A percentile compares a stretch with the other conserved stretches of the same genome.
phyloP scores from a whole-genome alignment of 2,888 invertebrate genomes.

The Drosophila antonietae region DNA sequence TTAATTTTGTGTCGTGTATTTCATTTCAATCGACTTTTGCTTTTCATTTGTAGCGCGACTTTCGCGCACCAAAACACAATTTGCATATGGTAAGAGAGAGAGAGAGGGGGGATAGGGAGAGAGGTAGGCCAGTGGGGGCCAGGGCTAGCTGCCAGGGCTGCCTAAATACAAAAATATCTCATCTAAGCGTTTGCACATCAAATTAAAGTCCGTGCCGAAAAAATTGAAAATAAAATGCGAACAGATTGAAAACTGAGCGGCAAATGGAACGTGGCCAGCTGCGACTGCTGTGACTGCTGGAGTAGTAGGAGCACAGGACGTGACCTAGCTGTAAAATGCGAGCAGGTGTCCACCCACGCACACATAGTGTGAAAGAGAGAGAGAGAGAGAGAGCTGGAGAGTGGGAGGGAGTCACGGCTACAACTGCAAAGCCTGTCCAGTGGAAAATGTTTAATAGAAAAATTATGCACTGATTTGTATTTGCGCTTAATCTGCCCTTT shows the following conservation, averaged over 20 bases:
- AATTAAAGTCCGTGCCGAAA: slow-evolving; percentile 62
- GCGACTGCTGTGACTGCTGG: slow-evolving; percentile 3
- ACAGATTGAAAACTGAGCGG: slow-evolving; percentile 75
- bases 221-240: slow-evolving; percentile 77
- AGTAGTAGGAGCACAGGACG: slow-evolving; percentile 26
- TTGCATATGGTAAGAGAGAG: slow-evolving; percentile 58
- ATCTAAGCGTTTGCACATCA: slow-evolving; percentile 60
- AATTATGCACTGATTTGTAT: slow-evolving; percentile 79
- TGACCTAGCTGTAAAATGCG: slow-evolving; percentile 45
- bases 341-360: slow-evolving; percentile 41
- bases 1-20: slow-evolving; percentile 76
- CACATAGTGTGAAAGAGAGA: background rate
- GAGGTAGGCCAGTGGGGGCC: slow-evolving; percentile 13
- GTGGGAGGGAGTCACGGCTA: background rate
- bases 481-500: slow-evolving; percentile 65
- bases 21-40: slow-evolving; percentile 75
- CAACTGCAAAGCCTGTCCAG: slow-evolving; percentile 12
- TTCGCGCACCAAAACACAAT: slow-evolving; percentile 62
- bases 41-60: slow-evolving; percentile 71
- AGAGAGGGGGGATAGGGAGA: background rate
- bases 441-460: slow-evolving; percentile 74
- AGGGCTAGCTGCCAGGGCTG: slow-evolving; percentile 8
- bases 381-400: background rate
- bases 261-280: slow-evolving; percentile 65
- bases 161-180: slow-evolving; percentile 13